These are phyloP conservation scores for Melozone crissalis DNA, from an alignment of 2,113 vertebrate genomes.

Conservation along the genomic window DNA sequence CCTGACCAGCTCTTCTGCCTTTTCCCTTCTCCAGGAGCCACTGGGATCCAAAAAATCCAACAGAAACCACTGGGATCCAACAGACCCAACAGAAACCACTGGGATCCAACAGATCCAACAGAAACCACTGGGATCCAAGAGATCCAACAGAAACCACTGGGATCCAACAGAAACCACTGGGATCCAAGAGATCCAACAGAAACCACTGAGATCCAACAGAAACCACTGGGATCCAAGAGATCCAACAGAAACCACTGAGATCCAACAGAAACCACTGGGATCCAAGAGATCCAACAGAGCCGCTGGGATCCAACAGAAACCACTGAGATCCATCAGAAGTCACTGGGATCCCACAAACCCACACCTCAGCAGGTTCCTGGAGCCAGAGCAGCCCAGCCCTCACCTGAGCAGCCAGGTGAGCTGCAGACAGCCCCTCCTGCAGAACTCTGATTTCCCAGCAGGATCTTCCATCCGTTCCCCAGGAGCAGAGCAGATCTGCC, in stretches of 20 bases:
- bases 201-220: background rate
- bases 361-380: background rate
- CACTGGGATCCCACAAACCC: background rate
- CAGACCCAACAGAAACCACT: background rate
- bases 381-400: background rate
- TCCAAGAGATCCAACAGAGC: background rate
- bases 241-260: background rate
- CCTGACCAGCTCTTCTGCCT: no score
- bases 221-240: no score
- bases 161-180: background rate
- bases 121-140: no score
- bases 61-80: background rate
- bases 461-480: background rate
- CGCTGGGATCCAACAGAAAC: background rate
- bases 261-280: background rate
- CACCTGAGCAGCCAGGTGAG: background rate
- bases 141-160: no score
- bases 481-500: background rate
- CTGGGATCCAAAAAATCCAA: no score
- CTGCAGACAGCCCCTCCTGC: background rate
- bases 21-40: no score
- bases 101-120: no score
- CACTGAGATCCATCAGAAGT: accelerated
- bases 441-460: background rate
- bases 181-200: background rate